Conservation (phyloP, 2,888 invertebrate species). For the Leistus spinibarbis region DNA sequence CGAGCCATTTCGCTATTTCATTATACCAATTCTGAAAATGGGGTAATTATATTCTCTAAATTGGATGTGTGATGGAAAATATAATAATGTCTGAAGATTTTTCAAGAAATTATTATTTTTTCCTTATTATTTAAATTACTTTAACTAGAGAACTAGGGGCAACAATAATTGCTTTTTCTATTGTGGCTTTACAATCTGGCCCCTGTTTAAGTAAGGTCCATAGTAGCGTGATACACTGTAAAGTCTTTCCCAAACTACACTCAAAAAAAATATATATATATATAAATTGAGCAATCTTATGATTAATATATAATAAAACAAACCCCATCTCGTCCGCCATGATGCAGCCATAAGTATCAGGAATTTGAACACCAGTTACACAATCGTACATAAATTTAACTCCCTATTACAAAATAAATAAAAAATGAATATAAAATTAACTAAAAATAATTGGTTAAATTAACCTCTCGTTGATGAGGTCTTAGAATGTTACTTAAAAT, state of each 20-base stretch:
- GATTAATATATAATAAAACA: no score
- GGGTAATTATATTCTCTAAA: neutral
- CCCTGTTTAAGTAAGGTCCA: slow-evolving; percentile 96
- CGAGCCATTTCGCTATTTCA: slow-evolving; percentile 97
- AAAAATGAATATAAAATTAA: slow-evolving; percentile 5
- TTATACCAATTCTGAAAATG: slow-evolving; percentile 88
- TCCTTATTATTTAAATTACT: slow-evolving; percentile 50
- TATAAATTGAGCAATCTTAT: neutral
- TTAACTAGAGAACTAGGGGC: slow-evolving; percentile 97
- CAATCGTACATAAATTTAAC: slow-evolving; percentile 99
- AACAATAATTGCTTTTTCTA: slow-evolving; percentile 93
- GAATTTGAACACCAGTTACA: slow-evolving; percentile 90
- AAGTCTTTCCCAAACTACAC: slow-evolving; percentile 83
- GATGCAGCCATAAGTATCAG: slow-evolving; percentile 89
- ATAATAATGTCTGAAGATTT: no score
- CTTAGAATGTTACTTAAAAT: slow-evolving; percentile 85
- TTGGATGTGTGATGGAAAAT: neutral
- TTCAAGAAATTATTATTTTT: no score
- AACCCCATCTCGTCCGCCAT: slow-evolving; percentile 99
- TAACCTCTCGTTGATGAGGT: slow-evolving; percentile 95
- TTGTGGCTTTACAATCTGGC: slow-evolving; percentile 86
- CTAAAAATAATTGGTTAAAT: neutral
- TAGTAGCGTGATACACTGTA: slow-evolving; percentile 94
- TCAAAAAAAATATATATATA: neutral
- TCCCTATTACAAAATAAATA: slow-evolving; percentile 62